A percentile compares a stretch with the other conserved stretches of the same genome.
phyloP scores from a whole-genome alignment of 2,888 invertebrate species.

The Eutolmus rufibarbis region DNA sequence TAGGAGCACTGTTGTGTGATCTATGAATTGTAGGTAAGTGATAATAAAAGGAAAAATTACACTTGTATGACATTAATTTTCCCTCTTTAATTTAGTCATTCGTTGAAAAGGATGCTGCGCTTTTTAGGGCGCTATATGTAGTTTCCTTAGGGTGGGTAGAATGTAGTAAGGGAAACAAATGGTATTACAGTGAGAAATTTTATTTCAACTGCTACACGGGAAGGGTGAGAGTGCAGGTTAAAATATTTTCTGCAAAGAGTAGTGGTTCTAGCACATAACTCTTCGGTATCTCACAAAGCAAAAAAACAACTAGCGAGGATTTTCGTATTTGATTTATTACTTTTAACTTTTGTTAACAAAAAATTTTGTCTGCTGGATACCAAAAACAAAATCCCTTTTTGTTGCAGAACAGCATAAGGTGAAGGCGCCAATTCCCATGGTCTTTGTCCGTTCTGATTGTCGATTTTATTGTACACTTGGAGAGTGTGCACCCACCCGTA shows the following conservation, averaged over 20 bases:
- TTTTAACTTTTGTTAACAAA: slow-evolving; percentile 37
- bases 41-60: slow-evolving; percentile 13
- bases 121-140: not conserved
- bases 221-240: not conserved
- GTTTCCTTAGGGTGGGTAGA: not conserved
- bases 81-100: not conserved
- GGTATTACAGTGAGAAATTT: slow-evolving; percentile 2
- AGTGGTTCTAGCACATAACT: not conserved
- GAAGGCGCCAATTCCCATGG: not conserved
- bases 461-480: not conserved
- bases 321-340: slow-evolving; percentile 44
- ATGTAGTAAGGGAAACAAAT: not conserved
- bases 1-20: not conserved
- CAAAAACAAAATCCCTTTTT: not conserved
- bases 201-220: not conserved
- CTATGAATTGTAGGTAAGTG: slow-evolving; percentile 15
- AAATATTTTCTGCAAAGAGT: not conserved
- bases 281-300: not conserved
- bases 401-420: not conserved
- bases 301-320: not conserved
- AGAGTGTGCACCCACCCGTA: not conserved
- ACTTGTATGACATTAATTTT: slow-evolving; percentile 10
- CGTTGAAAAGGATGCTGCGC: not conserved
- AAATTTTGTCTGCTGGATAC: slow-evolving; percentile 24
- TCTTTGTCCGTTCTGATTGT: not conserved